phyloP scores from a whole-genome alignment of 2,888 invertebrate genomes.

The Clunio marinus region DNA sequence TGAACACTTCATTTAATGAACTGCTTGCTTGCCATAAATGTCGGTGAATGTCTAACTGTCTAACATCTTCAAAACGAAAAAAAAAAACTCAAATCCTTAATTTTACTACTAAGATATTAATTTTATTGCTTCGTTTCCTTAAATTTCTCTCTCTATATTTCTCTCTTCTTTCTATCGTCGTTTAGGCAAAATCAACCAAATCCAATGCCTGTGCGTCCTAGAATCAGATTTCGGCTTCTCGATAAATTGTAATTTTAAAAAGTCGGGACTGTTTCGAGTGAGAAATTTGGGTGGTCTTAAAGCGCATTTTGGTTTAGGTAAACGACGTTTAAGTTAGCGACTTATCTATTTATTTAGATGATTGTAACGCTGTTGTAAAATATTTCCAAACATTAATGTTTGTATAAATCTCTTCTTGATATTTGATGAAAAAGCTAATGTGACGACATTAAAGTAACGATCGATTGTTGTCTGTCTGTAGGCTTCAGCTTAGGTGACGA shows the following conservation, averaged over 20 bases:
- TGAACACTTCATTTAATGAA: no score
- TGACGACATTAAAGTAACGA: slow-evolving; percentile 36
- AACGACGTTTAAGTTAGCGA: slow-evolving; percentile 44
- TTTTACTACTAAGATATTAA: no score
- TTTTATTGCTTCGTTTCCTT: neutral
- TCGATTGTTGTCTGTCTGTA: neutral
- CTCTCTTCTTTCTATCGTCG: neutral
- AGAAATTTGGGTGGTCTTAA: slow-evolving; percentile 86
- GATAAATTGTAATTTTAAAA: slow-evolving; percentile 89
- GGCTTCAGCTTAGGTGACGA: slow-evolving; percentile 37
- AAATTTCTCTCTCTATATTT: neutral
- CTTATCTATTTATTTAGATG: no score
- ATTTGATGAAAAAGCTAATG: slow-evolving; percentile 43
- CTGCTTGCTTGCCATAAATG: no score
- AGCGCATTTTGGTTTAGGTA: slow-evolving; percentile 86
- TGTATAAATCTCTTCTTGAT: slow-evolving; percentile 39
- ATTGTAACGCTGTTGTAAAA: slow-evolving; percentile 10
- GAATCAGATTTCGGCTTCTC: slow-evolving; percentile 86
- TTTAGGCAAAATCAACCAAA: slow-evolving; percentile 13
- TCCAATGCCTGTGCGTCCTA: slow-evolving; percentile 46
- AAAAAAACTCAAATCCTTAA: no score
- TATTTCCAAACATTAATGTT: neutral
- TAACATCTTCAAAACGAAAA: no score
- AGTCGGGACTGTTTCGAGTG: slow-evolving; percentile 83
- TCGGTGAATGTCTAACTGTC: no score